phyloP scores from a whole-genome alignment of 2,113 vertebrate species.

The Gymnarchus niloticus region DNA sequence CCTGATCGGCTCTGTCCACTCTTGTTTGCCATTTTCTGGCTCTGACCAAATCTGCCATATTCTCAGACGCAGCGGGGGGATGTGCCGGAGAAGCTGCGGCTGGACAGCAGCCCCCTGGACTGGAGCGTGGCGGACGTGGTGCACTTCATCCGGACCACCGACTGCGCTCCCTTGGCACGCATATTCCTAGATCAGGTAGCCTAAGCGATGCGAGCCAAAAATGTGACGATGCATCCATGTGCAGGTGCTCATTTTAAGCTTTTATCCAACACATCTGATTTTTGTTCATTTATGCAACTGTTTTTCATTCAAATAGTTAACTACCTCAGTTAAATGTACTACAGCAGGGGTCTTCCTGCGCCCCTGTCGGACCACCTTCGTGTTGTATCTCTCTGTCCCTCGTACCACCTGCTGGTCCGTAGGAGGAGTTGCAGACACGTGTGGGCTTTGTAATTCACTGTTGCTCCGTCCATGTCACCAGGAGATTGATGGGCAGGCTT shows the following conservation, averaged over 20 bases:
- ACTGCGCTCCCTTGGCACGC: conserved; percentile 69
- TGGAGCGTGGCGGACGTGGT: conserved; percentile 74
- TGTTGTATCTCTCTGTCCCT: not conserved
- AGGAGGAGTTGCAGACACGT: not conserved
- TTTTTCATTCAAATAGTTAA: not conserved
- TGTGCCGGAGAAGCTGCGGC: conserved; percentile 63
- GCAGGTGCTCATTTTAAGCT: not conserved
- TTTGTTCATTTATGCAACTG: not conserved
- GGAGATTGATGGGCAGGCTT: conserved; percentile 77
- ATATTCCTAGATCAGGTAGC: conserved; percentile 78
- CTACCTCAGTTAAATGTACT: not conserved
- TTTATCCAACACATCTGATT: not conserved
- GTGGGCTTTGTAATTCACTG: not conserved
- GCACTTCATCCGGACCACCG: conserved; percentile 73
- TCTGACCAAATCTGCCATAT: not conserved
- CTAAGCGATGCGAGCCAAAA: not conserved
- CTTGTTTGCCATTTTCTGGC: not conserved
- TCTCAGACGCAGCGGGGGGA: conserved; percentile 51
- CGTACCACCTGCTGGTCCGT: not conserved
- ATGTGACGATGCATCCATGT: not conserved
- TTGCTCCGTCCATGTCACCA: conserved; percentile 47
- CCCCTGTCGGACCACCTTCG: not conserved
- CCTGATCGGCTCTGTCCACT: not conserved
- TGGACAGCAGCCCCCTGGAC: conserved; percentile 74
- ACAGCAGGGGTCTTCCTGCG: not conserved